Base-by-base conservation (phyloP, 2,888 invertebrate genomes). In the Brenthis daphne region DNA sequence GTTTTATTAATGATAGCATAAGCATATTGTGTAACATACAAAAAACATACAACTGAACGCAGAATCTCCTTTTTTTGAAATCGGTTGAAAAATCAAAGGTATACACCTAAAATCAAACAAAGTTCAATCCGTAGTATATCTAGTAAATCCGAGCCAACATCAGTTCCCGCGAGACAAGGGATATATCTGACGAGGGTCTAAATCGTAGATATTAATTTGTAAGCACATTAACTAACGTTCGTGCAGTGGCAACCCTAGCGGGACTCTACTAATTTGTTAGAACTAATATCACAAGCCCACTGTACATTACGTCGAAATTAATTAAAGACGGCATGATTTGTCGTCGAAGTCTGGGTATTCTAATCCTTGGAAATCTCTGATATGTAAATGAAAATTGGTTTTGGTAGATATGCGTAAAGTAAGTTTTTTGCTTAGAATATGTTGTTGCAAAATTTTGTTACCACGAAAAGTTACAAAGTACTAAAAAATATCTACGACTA, bases 181-280 rank as follows among this genome's bases (percentile, higher is more conserved):
- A 37, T 65, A 64, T 67, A 64, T 71, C 60, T 90, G 91, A 92
- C 90, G 89, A 88, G 91, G 90, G 90, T 90, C 88, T 85, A 85
- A 90, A 91, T 91, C 89, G 86, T 88, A 89, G 89, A 90, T 91
- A 91, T 91, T 91, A 91, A 91, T 92, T 90, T 89, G 89, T 88
- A 86, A 86, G 87, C 86, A 89, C 90, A 90, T 91, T 90, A 90
- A 90, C 87, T 86, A 86, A 80, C 50, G 53, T 54, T 58, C 57
- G 58, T 85, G 85, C 83, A 82, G 82, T 83, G 80, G 81, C 88
- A 87, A 87, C 88, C 85, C 81, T 86, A 85, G 87, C 66, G 67
- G 66, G 67, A 61, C 64, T 82, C 80, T 79, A 79, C 55, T 87
- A 88, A 89, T 88, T 90, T 89, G 89, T 88, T 84, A 86, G 84